Evolutionary conservation across 2,113 vertebrate species (phyloP).

Genomic region (Tupaia chinensis): DNA sequence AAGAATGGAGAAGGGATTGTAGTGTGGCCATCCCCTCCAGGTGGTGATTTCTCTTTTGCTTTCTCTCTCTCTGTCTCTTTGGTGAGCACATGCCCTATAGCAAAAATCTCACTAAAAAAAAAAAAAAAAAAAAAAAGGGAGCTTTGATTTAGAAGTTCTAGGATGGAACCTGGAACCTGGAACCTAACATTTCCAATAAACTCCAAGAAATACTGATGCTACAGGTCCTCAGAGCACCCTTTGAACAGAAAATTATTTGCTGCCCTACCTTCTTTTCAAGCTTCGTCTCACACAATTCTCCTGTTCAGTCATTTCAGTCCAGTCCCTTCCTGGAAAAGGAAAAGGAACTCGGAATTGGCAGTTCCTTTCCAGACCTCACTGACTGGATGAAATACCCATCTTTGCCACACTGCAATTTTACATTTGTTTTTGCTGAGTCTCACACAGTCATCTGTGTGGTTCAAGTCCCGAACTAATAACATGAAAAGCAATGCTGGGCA

Average conservation of each 20-base stretch:
- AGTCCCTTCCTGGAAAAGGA: neutral
- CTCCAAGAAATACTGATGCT: neutral
- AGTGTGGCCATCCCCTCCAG: too few species aligned
- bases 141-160: neutral
- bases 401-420: neutral
- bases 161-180: neutral
- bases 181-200: neutral
- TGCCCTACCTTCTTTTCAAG: neutral
- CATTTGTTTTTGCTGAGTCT: neutral
- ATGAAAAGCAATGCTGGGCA: too few species aligned
- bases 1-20: too few species aligned
- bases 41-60: too few species aligned
- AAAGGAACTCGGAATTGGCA: neutral
- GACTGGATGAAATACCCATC: neutral
- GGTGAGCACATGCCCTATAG: too few species aligned
- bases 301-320: neutral
- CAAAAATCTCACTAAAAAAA: too few species aligned
- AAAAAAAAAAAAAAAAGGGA: neutral
- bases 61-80: too few species aligned
- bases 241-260: too few species aligned
- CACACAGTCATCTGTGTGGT: too few species aligned
- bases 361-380: neutral
- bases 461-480: too few species aligned
- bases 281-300: neutral
- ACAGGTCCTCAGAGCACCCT: neutral